phyloP scores from a whole-genome alignment of 2,113 vertebrate species.

The Odontesthes bonariensis region DNA sequence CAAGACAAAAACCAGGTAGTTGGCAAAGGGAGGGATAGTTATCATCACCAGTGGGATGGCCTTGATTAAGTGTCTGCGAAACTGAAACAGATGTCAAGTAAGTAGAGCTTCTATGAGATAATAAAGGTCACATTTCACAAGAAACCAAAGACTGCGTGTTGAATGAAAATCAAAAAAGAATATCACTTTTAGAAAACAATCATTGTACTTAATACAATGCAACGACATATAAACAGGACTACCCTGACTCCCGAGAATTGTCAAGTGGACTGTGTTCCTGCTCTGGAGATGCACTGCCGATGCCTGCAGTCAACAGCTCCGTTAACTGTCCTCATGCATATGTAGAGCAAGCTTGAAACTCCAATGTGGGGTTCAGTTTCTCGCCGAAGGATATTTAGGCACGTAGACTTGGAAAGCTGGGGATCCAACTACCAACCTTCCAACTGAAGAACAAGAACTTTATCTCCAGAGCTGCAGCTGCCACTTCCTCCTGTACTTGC shows the following conservation, averaged over 20 bases:
- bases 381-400: no score
- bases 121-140: neutral
- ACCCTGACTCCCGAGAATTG: neutral
- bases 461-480: no score
- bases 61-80: constrained; percentile 90
- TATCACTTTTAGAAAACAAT: no score
- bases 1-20: constrained; percentile 92
- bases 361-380: no score
- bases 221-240: no score
- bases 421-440: no score
- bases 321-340: neutral
- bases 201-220: neutral
- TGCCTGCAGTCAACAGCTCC: neutral
- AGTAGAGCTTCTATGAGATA: neutral
- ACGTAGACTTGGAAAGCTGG: no score
- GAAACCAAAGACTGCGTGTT: no score
- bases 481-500: no score
- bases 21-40: constrained; percentile 93
- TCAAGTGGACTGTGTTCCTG: neutral
- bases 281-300: neutral
- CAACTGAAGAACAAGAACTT: no score
- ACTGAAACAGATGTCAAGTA: constrained; percentile 76
- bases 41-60: constrained; percentile 88
- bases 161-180: no score
- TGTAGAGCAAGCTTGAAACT: neutral